These are phyloP conservation scores for Nasalis larvatus DNA, from an alignment of 2,113 vertebrate genomes.

Conservation along the genomic window DNA sequence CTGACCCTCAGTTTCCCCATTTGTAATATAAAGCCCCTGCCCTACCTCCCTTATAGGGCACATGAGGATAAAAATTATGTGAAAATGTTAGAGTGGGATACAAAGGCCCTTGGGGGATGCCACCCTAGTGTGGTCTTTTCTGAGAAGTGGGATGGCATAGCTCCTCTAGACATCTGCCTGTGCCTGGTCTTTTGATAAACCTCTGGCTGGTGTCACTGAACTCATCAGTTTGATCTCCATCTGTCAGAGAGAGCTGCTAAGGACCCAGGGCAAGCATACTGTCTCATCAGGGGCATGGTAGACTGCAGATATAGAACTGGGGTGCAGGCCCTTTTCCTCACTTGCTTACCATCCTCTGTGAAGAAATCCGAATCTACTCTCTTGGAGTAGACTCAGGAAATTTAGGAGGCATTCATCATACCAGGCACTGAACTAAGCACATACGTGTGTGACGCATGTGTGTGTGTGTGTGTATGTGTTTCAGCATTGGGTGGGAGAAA, in stretches of 20 bases:
- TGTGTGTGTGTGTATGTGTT: background rate
- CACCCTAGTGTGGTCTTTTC: background rate
- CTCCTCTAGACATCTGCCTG: background rate
- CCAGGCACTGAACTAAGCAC: background rate
- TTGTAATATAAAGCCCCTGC: background rate
- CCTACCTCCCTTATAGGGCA: background rate
- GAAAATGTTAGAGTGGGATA: background rate
- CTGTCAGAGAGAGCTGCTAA: background rate
- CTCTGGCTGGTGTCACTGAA: background rate
- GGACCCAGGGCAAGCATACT: background rate
- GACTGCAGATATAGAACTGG: background rate
- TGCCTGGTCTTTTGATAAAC: background rate
- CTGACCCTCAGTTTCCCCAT: background rate
- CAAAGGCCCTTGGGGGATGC: background rate
- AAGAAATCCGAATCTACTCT: background rate
- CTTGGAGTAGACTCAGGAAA: background rate
- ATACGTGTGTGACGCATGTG: too few relatives aligned
- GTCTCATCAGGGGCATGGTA: background rate
- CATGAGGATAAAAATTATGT: background rate
- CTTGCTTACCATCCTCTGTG: background rate
- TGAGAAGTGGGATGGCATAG: background rate
- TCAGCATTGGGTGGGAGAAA: background rate
- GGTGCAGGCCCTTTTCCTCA: background rate
- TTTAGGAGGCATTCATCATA: background rate
- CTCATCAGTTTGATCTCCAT: background rate